Base-by-base conservation (phyloP, 2,113 vertebrate species). In the Lasiurus cinereus region DNA sequence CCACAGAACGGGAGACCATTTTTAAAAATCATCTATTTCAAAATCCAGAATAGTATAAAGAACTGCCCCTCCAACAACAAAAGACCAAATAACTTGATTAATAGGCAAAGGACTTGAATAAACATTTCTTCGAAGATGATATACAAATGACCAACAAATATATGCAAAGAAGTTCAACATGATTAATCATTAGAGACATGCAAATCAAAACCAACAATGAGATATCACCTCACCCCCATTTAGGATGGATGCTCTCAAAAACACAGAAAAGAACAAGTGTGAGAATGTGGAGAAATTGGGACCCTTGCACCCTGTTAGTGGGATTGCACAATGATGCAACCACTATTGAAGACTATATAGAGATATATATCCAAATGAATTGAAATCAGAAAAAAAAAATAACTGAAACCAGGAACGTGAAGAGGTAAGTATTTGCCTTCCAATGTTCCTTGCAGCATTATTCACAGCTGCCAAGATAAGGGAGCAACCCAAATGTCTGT, bases 111-210 rank as follows among this genome's bases (percentile, higher is more conserved):
- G 54, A 46, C 31, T 85, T 73, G 48, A 78, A 91, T 11, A 48
- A 62, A 78, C 48, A 48, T 89, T 79, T 90, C 72, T 90, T 33
- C 66, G 48, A 66, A 88, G 76, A 59, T 91, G 43, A 77, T 54
- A 22, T 2, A 54, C 66, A 85, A 85, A 89, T 36, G 16, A 21
- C 31, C 69, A 33, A 11, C 43, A 77, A 93, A 54, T 18, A 9
- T 50, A 46, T 50, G 64, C 50, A 78, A 74, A 80, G 67, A 72
- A 27, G 3, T 8, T 72, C 22, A 77, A 27, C 33, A 15, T 84
- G 77, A 48, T 54, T 36, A 46, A 83, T 54, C 56, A 48, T 77
- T 73, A 84, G 88, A 94, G 76, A 95, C 70, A 88, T 31, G 52
- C 21, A 88, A 80, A 67, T 79, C 36, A 84, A 92, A 93, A 59